These are phyloP conservation scores for Eulemur macaco DNA, from an alignment of 2,113 vertebrate genomes.

Conservation along the genomic window DNA sequence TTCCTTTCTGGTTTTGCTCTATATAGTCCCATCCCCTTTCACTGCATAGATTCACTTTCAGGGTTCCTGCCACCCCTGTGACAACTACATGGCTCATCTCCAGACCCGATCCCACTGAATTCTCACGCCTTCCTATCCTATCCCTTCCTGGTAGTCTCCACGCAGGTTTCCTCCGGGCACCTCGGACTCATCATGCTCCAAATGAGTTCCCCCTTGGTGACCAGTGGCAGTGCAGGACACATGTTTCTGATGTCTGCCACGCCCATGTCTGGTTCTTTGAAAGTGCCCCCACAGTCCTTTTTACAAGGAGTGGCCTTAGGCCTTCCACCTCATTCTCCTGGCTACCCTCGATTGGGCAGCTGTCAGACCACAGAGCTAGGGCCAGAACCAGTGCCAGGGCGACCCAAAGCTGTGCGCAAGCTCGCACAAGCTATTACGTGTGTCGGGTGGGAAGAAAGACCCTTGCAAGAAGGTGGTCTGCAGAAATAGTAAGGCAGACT, in stretches of 20 bases:
- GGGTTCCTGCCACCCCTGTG: neutral
- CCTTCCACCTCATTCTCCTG: neutral
- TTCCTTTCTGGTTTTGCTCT: neutral
- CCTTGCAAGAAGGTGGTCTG: neutral
- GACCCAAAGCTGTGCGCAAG: neutral
- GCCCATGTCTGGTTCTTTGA: neutral
- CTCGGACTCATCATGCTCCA: too few relatives aligned
- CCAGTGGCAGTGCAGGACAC: neutral
- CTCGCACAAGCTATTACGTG: neutral
- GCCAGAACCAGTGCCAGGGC: neutral
- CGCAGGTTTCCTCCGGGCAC: neutral
- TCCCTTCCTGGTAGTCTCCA: neutral
- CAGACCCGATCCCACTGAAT: neutral
- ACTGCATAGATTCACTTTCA: neutral
- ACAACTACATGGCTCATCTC: neutral
- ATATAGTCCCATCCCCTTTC: neutral
- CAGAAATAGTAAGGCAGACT: neutral
- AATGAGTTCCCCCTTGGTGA: neutral
- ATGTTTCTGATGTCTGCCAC: neutral
- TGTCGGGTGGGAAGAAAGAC: neutral
- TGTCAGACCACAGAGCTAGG: neutral
- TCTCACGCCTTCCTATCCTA: neutral
- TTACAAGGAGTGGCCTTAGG: neutral
- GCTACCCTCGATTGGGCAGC: neutral
- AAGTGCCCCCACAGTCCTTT: neutral